These are phyloP conservation scores for Tokudaia tokunoshimensis DNA, from an alignment of 2,797 vertebrate genomes.

Conservation along the genomic window DNA sequence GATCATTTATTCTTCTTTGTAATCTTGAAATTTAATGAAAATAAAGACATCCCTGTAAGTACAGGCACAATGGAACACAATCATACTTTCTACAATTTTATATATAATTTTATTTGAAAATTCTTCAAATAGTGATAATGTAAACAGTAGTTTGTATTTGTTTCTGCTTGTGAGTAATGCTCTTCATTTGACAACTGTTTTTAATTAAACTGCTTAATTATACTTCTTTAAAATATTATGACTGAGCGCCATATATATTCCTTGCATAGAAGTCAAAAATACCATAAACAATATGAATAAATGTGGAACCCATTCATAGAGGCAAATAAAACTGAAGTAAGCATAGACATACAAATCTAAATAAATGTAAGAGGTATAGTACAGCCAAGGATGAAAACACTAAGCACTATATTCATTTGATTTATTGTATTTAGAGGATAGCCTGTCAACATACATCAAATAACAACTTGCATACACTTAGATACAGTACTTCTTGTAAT, in stretches of 20 bases:
- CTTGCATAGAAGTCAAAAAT: conserved; percentile 24
- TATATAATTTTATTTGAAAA: neutral
- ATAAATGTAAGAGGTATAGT: neutral
- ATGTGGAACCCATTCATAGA: neutral
- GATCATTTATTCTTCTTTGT: neutral
- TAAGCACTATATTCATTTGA: neutral
- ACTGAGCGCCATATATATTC: neutral
- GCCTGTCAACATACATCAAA: neutral
- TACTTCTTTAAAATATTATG: conserved; percentile 20
- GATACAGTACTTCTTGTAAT: neutral
- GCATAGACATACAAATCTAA: neutral
- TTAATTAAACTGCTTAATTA: neutral
- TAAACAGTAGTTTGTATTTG: too few relatives aligned
- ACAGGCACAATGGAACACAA: neutral
- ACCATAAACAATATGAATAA: neutral
- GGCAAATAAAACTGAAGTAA: conserved; percentile 5
- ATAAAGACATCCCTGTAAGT: neutral
- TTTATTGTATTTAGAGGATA: neutral
- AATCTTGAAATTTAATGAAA: conserved; percentile 16
- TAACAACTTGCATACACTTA: neutral
- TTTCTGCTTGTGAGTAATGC: too few relatives aligned
- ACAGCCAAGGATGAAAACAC: neutral
- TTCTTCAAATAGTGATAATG: neutral
- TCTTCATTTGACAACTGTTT: too few relatives aligned
- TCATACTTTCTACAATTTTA: neutral